Base-by-base conservation (phyloP, 2,797 vertebrate species). In the Danio albolineatus region DNA sequence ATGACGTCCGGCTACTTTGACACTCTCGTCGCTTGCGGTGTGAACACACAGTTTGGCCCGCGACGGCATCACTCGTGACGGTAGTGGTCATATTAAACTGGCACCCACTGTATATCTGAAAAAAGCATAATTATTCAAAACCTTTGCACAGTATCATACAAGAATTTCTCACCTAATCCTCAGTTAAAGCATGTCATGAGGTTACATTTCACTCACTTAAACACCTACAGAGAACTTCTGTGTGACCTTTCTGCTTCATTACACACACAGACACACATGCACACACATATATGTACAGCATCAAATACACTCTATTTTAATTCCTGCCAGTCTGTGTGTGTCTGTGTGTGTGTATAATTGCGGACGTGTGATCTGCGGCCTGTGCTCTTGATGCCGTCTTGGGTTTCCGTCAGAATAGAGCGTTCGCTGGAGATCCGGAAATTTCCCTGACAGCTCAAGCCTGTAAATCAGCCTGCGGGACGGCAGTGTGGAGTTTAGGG, bases 341-440 rank as follows among this genome's bases (percentile, higher is more conserved):
- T 70, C 48, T 67, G 56, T 59, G 14, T 16, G 53, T 56, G 73
- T 72, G 77, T 83, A 19, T 73, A 44, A 36, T 77, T 77, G 39
- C 39, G 38, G 64, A 83, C 87, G 88, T 89, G 91, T 89, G 89
- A 90, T 89, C 87, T 82, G 46, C 71, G 41, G 67, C 67, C 82
- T 41, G 14, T 8, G 59, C 81, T 44, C 81, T 88, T 86, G 85
- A 86, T 87, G 81, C 78, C 87, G 87, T 89, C 87, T 93, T 84
- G 85, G 65, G 82, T 91, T 91, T 91, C 86, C 54, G 77, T 61
- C 19, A 10, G 79, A 76, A 73, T 54, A 7, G 66, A 78, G 87
- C 53, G 83, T 83, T 81, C 76, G 82, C 82, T 67, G 74, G 82
- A 85, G 71, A 65, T 85, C 81, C 78, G 70, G 81, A 85, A 80